Evolutionary conservation across 1,140 invertebrate genomes (phyloP), one percentile per base, ranked within the genome.

Genomic region (Polypedilum vanderplanki): DNA sequence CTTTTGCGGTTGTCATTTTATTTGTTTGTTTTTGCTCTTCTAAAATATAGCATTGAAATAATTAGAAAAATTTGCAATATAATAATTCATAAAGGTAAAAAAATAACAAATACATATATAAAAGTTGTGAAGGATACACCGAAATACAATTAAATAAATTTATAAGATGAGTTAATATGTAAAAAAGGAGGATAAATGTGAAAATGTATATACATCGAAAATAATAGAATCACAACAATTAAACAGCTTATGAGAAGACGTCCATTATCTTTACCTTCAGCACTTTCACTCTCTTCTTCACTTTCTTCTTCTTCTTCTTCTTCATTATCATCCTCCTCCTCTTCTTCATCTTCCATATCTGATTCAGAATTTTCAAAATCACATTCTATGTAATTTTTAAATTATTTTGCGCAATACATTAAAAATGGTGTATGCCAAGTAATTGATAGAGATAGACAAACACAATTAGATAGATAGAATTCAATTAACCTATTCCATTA

Each of bases 211-310:
- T 33, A 33, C 24, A 33, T 33, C 24, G 5, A 33, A 3, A 33
- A 33, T 33, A 33, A 33, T 33, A 5, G 40, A 73, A 75, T 74
- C 67, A 75, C 80, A 80, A 76, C 81, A 80, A 77, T 77, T 77
- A 79, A 78, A 75, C 81, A 79, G 67, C 79, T 79, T 75, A 80
- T 79, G 75, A 80, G 79, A 76, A 77, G 74, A 76, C 79, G 75
- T 77, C 77, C 7, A 78, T 77, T 73, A 78, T 77, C 74, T 79
- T 78, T 41, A 80, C 65, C 33, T 78, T 78, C 3, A 80, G 77
- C 67, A 81, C 81, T 74, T 79, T 79, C 74, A 81, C 81, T 73
- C 79, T 79, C 64, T 77, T 77, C 64, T 77, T 77, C 64, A 75
- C 76, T 73, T 76, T 74, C 75, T 76, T 76, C 46, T 65, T 76